phyloP scores from a whole-genome alignment of 2,113 vertebrate species.

The Falcunculus frontatus region DNA sequence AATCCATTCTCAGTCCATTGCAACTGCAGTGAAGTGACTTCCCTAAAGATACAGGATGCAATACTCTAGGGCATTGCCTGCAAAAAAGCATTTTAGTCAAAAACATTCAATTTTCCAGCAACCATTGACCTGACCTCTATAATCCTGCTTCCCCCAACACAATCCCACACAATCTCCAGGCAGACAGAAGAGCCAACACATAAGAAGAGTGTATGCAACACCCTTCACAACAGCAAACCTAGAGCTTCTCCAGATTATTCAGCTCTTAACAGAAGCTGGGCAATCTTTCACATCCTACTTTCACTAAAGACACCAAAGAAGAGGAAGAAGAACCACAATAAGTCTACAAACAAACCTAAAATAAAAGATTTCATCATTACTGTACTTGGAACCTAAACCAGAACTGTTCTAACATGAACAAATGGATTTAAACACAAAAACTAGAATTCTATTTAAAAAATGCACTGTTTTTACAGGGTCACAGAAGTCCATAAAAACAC shows the following conservation, averaged over 20 bases:
- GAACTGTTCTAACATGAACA: not conserved
- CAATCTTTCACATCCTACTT: not conserved
- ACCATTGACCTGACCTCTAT: not conserved
- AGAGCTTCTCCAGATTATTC: not conserved
- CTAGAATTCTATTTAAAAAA: not conserved
- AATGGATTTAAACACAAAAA: not conserved
- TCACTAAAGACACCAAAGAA: not conserved
- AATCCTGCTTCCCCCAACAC: not conserved
- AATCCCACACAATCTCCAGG: not conserved
- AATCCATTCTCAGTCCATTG: not conserved
- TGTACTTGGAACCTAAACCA: not conserved
- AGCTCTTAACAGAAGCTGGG: not conserved
- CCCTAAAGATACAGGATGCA: not conserved
- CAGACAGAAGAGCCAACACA: not conserved
- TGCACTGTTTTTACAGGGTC: not conserved
- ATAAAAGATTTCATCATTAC: not conserved
- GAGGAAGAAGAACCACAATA: not conserved
- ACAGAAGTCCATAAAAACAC: not conserved
- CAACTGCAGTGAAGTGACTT: not conserved
- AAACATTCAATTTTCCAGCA: not conserved
- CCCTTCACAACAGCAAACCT: not conserved
- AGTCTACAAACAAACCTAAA: not conserved
- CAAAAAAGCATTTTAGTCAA: slow-evolving; percentile 62
- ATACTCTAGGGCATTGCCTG: slow-evolving; percentile 71
- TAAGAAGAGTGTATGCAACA: not conserved